phyloP scores from a whole-genome alignment of 30 jellyfish, hydroid and myxozoan genomes.

The Chironex yamaguchii region DNA sequence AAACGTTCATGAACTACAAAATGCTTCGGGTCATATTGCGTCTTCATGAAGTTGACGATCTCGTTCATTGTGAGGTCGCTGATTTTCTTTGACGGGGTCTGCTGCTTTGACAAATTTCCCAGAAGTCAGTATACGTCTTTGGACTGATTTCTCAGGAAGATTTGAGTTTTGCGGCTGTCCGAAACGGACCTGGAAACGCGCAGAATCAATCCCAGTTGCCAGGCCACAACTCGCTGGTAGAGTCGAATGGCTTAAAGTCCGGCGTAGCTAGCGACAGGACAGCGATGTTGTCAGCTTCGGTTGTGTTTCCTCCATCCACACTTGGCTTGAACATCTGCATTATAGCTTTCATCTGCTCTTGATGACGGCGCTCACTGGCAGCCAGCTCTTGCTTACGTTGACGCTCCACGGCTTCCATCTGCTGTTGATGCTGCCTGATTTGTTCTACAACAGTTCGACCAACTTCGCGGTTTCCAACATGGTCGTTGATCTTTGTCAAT shows the following conservation, averaged over 20 bases:
- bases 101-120: constrained; percentile 7
- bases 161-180: neutral
- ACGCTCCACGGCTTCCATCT: no score
- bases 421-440: no score
- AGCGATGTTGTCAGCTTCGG: no score
- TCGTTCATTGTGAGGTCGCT: constrained; percentile 24
- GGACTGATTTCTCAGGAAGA: constrained; percentile 31
- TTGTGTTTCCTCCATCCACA: no score
- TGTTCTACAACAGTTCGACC: no score
- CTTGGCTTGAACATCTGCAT: no score
- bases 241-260: neutral
- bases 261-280: no score
- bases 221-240: constrained; percentile 22
- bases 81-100: neutral
- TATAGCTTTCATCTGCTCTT: no score
- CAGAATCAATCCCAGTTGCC: constrained; percentile 25
- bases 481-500: no score
- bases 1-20: constrained; percentile 53
- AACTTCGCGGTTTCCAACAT: no score
- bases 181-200: constrained; percentile 32
- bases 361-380: no score
- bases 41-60: constrained; percentile 11
- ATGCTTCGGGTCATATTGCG: constrained; percentile 31
- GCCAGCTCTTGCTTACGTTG: no score
- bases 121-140: constrained; percentile 8